Evolutionary conservation across 2,797 vertebrate genomes (phyloP).

Genomic region (Coreius guichenoti): DNA sequence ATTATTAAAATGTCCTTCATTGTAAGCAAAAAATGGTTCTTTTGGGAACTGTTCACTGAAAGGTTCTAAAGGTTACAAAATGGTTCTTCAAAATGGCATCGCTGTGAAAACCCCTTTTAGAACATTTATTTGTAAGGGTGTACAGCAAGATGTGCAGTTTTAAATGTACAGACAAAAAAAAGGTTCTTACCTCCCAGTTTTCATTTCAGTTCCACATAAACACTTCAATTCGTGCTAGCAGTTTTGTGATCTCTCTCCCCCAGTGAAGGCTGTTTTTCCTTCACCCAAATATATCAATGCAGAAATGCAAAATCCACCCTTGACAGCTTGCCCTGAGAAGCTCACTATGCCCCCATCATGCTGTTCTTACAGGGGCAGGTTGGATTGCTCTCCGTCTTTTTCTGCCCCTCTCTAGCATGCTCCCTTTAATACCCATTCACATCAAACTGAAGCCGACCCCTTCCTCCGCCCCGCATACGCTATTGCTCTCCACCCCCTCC

Average conservation of each 20-base stretch:
- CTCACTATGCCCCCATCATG: conserved; percentile 62
- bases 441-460: conserved; percentile 77
- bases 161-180: neutral
- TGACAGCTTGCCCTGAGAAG: conserved; percentile 35
- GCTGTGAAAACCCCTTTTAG: neutral
- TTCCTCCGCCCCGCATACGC: conserved; percentile 64
- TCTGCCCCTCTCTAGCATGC: conserved; percentile 62
- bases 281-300: conserved; percentile 1
- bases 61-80: neutral
- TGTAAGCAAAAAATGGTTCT: neutral
- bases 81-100: neutral
- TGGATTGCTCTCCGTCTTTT: conserved; percentile 75
- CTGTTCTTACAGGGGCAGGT: conserved; percentile 79
- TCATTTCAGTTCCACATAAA: conserved; percentile 75
- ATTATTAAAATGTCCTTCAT: neutral
- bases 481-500: conserved; percentile 64
- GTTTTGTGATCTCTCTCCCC: conserved; percentile 73
- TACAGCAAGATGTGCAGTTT: neutral
- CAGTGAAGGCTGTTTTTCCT: conserved; percentile 19
- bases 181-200: conserved; percentile 76
- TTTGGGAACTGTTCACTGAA: neutral
- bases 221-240: conserved; percentile 79
- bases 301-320: conserved; percentile 59
- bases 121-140: neutral
- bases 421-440: conserved; percentile 81